These are phyloP conservation scores for Rhodophaea formosa DNA, from an alignment of 2,888 invertebrate genomes.

Conservation along the genomic window DNA sequence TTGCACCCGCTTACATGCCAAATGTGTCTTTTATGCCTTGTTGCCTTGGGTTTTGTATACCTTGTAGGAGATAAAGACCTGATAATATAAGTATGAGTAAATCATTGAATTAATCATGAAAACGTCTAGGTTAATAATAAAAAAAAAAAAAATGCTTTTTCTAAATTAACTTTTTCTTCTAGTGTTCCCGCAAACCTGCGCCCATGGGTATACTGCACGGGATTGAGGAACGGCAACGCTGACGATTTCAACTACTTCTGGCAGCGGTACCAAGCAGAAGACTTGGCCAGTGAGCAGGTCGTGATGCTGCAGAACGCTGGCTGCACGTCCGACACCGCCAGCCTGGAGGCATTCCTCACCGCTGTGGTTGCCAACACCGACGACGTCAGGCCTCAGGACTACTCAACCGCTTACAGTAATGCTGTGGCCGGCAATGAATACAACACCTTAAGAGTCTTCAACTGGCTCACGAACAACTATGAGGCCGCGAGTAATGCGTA, in stretches of 20 bases:
- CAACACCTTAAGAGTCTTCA: slow-evolving; percentile 78
- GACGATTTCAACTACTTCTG: slow-evolving; percentile 85
- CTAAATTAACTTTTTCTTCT: slow-evolving; percentile 10
- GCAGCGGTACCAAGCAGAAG: slow-evolving; percentile 79
- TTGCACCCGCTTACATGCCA: too few species aligned
- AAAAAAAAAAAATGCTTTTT: background rate
- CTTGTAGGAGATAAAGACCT: too few species aligned
- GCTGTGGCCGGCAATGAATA: slow-evolving; percentile 78
- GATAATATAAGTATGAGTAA: too few species aligned
- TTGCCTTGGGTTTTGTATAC: too few species aligned
- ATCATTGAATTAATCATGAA: too few species aligned
- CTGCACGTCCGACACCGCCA: slow-evolving; percentile 80
- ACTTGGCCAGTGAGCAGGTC: slow-evolving; percentile 84
- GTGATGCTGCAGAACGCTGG: slow-evolving; percentile 85
- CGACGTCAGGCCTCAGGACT: slow-evolving; percentile 67
- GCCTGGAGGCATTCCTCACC: slow-evolving; percentile 49
- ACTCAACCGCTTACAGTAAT: slow-evolving; percentile 60
- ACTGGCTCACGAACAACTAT: slow-evolving; percentile 69
- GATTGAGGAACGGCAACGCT: slow-evolving; percentile 82
- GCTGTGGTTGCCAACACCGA: slow-evolving; percentile 47
- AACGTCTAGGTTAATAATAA: too few species aligned
- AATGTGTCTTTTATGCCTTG: too few species aligned
- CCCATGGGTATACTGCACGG: slow-evolving; percentile 87
- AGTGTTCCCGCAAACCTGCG: slow-evolving; percentile 78
- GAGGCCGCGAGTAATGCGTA: slow-evolving; percentile 39